These are phyloP conservation scores for Hemibagrus wyckioides DNA, from an alignment of 2,113 vertebrate species.

Conservation along the genomic window DNA sequence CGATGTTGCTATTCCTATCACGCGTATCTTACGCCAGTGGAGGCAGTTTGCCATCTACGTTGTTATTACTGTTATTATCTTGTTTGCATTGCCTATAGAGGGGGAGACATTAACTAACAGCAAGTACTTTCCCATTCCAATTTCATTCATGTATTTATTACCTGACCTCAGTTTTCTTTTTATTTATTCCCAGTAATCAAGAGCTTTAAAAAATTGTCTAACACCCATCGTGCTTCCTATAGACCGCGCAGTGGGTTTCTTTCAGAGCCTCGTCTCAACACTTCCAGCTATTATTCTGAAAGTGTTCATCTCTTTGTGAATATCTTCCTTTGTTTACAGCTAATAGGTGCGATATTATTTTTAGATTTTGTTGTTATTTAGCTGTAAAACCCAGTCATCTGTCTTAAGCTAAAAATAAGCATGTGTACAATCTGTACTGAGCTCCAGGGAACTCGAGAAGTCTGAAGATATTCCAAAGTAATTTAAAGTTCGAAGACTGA, in stretches of 20 bases:
- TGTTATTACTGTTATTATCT: slow-evolving; percentile 32
- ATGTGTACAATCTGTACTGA: background rate
- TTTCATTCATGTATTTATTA: background rate
- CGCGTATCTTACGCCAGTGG: slow-evolving; percentile 4
- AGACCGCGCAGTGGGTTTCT: background rate
- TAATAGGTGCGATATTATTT: slow-evolving; percentile 4
- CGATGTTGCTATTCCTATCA: slow-evolving; percentile 10
- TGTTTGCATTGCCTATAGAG: slow-evolving; percentile 13
- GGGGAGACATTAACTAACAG: slow-evolving; percentile 1
- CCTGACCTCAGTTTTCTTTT: background rate
- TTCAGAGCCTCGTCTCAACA: background rate
- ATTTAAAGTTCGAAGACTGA: background rate
- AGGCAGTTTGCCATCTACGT: slow-evolving; percentile 17
- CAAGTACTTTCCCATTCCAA: slow-evolving; percentile 6
- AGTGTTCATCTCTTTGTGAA: background rate
- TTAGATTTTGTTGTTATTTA: background rate
- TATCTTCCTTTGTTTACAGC: background rate
- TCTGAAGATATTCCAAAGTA: background rate
- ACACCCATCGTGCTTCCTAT: background rate
- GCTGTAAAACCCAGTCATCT: background rate
- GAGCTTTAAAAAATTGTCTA: background rate
- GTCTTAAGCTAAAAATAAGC: background rate
- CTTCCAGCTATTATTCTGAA: background rate
- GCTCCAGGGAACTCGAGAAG: background rate
- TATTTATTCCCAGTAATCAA: background rate